phyloP scores from a whole-genome alignment of 1,140 invertebrate genomes.

The Chlorops oryzae region DNA sequence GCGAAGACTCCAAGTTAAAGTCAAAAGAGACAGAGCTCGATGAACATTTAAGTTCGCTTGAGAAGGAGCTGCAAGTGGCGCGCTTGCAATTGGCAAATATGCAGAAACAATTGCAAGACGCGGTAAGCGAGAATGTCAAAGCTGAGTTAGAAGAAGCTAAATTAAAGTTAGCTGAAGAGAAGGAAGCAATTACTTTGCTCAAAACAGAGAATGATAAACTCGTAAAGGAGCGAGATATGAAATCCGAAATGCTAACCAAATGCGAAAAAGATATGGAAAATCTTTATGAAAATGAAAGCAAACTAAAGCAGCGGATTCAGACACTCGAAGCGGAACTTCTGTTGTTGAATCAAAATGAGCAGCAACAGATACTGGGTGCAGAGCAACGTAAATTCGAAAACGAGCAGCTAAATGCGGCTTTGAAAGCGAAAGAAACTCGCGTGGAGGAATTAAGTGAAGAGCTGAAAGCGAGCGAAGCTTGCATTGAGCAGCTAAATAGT shows the following conservation, averaged over 20 bases:
- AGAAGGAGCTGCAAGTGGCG: not conserved
- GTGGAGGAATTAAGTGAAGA: constrained; percentile 17
- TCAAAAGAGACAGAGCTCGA: constrained; percentile 18
- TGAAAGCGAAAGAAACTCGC: constrained; percentile 27
- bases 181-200: too few species aligned
- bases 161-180: too few species aligned
- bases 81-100: too few species aligned
- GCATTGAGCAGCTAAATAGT: constrained; percentile 18
- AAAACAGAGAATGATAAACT: constrained; percentile 11
- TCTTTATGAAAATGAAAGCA: constrained; percentile 28
- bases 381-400: constrained; percentile 29
- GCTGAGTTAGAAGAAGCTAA: too few species aligned
- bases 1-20: constrained; percentile 47
- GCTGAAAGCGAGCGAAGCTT: constrained; percentile 20
- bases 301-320: constrained; percentile 22
- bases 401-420: constrained; percentile 26
- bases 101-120: too few species aligned
- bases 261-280: constrained; percentile 22
- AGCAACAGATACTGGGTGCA: too few species aligned
- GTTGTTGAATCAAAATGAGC: too few species aligned
- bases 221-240: constrained; percentile 1
- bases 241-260: constrained; percentile 21
- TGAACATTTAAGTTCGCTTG: not conserved
- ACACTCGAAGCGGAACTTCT: constrained; percentile 26
- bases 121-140: not conserved